Conservation (phyloP, 2,113 vertebrate genomes). For the Mirza zaza region DNA sequence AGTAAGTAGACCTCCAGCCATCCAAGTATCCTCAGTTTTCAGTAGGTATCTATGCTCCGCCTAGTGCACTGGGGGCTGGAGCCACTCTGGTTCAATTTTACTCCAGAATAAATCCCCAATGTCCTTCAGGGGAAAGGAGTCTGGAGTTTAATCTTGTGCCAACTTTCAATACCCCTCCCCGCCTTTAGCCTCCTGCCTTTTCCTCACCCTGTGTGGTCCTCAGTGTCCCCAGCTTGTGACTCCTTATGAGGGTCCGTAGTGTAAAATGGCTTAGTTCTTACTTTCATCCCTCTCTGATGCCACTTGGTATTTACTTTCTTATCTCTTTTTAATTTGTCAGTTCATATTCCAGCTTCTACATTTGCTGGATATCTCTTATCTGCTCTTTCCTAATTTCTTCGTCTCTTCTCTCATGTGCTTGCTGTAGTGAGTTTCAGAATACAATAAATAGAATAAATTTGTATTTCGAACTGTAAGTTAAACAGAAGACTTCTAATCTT, state of each 20-base stretch:
- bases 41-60: not conserved
- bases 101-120: not conserved
- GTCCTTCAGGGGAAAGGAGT: not conserved
- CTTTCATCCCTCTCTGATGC: not conserved
- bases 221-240: not conserved
- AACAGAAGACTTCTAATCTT: not conserved
- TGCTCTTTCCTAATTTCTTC: not conserved
- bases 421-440: not conserved
- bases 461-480: not conserved
- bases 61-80: not conserved
- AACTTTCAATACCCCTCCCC: not conserved
- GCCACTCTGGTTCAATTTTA: not conserved
- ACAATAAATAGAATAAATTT: not conserved
- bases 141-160: not conserved
- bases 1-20: not conserved
- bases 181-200: not conserved
- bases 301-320: not conserved
- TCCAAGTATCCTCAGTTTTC: not conserved
- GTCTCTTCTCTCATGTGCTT: not conserved
- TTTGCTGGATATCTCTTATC: not conserved
- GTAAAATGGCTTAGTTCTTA: not conserved
- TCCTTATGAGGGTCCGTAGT: not conserved
- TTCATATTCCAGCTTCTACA: not conserved
- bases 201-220: not conserved
- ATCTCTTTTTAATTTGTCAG: not conserved